Evolutionary conservation across 23 tunicate genomes (phyloP).

Genomic region (Botrylloides violaceus): DNA sequence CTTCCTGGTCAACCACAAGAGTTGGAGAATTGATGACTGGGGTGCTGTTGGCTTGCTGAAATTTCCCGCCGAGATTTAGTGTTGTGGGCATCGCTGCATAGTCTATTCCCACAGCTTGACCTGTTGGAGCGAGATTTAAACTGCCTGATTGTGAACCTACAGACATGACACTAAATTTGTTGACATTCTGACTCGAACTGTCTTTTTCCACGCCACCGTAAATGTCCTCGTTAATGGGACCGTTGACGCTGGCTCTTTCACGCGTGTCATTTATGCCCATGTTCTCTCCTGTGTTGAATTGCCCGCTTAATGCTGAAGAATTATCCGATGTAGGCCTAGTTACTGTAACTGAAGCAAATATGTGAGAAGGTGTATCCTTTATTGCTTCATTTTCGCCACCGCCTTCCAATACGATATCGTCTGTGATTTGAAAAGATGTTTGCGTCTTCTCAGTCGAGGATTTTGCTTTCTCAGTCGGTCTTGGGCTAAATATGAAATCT

Average conservation of each 20-base stretch:
- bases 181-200: background rate
- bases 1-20: slow-evolving; percentile 2
- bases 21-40: background rate
- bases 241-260: background rate
- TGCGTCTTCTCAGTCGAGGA: background rate
- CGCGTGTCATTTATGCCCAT: background rate
- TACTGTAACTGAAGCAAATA: background rate
- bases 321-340: too few relatives aligned
- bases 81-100: background rate
- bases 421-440: background rate
- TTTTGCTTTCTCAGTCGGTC: background rate
- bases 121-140: background rate
- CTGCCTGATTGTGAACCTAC: background rate
- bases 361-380: background rate
- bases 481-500: background rate
- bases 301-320: too few relatives aligned
- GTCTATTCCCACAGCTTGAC: background rate
- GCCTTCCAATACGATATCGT: background rate
- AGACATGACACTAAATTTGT: background rate
- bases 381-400: background rate
- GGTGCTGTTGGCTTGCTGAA: background rate
- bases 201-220: background rate
- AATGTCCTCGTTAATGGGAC: background rate
- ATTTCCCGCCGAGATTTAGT: background rate
- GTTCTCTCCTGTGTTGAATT: too few relatives aligned